Conservation (phyloP, 2,888 invertebrate species). For the Metalampra italica region DNA sequence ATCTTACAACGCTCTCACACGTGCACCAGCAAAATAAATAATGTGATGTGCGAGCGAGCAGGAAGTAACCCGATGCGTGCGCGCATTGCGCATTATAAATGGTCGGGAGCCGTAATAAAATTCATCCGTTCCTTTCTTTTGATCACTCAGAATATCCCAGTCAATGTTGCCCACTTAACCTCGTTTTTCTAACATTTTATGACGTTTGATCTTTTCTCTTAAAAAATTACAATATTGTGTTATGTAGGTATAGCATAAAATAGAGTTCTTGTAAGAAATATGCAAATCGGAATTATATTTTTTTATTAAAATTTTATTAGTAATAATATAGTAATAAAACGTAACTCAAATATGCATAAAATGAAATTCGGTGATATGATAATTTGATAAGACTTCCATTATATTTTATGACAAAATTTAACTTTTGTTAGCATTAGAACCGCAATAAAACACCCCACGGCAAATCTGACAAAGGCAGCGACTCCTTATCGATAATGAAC, state of each 20-base stretch:
- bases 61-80: constrained; percentile 47
- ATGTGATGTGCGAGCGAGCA: constrained; percentile 26
- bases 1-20: constrained; percentile 10
- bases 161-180: constrained; percentile 21
- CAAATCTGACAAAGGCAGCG: constrained; percentile 36
- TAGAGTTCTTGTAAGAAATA: not conserved
- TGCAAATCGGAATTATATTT: not conserved
- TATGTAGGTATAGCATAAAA: too few species aligned
- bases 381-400: too few species aligned
- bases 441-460: constrained; percentile 38
- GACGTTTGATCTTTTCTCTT: constrained; percentile 4
- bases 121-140: constrained; percentile 46
- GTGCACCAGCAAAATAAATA: constrained; percentile 18
- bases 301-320: too few species aligned
- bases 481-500: constrained; percentile 63
- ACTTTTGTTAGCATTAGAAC: constrained; percentile 24
- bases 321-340: too few species aligned
- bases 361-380: too few species aligned
- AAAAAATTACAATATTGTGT: not conserved
- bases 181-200: constrained; percentile 15
- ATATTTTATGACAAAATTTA: not conserved
- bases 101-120: constrained; percentile 42
- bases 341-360: too few species aligned
- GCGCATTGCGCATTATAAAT: constrained; percentile 40
- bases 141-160: constrained; percentile 32